Conservation (phyloP, 2,888 invertebrate species). For the Rhamnusium bicolor region DNA sequence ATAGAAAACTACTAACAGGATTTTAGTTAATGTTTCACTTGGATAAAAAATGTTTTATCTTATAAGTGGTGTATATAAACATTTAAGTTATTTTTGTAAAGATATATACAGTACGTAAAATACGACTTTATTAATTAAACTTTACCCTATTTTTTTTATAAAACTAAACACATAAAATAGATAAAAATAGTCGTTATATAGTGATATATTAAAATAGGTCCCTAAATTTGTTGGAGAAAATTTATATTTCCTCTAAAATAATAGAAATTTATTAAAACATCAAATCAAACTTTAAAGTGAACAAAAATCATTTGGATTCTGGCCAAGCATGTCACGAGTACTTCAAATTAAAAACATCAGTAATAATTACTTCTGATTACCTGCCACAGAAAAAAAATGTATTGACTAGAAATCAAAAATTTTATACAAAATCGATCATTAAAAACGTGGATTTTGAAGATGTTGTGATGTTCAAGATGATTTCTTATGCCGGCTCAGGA, state of each 20-base stretch:
- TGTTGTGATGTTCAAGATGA: too few relatives aligned
- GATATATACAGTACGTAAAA: conserved; percentile 13
- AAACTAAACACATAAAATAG: background rate
- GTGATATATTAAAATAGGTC: background rate
- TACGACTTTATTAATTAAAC: conserved; percentile 15
- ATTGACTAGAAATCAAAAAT: too few relatives aligned
- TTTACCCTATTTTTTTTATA: conserved; percentile 3
- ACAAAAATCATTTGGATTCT: background rate
- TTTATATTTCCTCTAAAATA: background rate
- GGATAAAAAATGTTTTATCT: conserved; percentile 6
- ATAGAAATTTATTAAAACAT: background rate
- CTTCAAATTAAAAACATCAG: background rate
- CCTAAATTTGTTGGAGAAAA: background rate
- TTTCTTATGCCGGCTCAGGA: too few relatives aligned
- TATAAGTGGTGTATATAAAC: conserved; percentile 9
- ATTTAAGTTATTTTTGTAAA: conserved; percentile 6
- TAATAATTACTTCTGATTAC: background rate
- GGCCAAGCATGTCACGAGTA: background rate
- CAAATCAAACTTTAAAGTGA: too few relatives aligned
- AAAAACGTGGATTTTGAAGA: too few relatives aligned
- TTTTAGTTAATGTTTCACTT: background rate
- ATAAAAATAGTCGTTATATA: conserved; percentile 8
- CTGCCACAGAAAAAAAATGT: background rate
- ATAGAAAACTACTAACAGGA: background rate
- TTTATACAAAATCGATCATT: too few relatives aligned